A percentile compares a stretch with the other conserved stretches of the same genome.
Conservation (phyloP, 2,888 invertebrate genomes). For the Drosophila ezoana region DNA sequence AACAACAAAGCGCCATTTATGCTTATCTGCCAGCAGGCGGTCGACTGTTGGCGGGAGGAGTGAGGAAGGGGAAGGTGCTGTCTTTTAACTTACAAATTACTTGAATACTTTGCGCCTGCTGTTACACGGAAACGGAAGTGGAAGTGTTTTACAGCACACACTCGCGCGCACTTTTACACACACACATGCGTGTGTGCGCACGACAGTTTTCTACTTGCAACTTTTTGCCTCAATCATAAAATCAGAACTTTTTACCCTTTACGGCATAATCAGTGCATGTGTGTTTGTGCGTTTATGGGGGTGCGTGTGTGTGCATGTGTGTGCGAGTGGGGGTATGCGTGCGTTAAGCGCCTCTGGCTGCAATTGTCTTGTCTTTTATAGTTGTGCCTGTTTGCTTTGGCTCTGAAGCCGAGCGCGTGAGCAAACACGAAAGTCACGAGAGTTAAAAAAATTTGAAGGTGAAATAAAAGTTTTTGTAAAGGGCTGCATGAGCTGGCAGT, state of each 20-base stretch:
- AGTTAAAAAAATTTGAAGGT: conserved; percentile 6
- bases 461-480: not conserved
- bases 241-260: conserved; percentile 79
- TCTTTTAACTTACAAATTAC: conserved; percentile 72
- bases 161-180: conserved; percentile 1
- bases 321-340: conserved; percentile 8
- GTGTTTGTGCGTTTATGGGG: conserved; percentile 12
- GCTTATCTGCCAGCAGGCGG: conserved; percentile 74
- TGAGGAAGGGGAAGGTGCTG: conserved; percentile 4
- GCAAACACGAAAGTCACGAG: conserved; percentile 10
- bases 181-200: conserved; percentile 2
- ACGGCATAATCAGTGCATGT: conserved; percentile 71
- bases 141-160: conserved; percentile 68
- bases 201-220: conserved; percentile 48
- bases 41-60: not conserved
- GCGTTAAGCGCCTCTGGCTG: conserved; percentile 60
- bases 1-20: conserved; percentile 48
- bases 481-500: not conserved
- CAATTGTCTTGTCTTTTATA: conserved; percentile 77
- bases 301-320: conserved; percentile 7
- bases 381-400: conserved; percentile 51
- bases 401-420: conserved; percentile 44
- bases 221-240: conserved; percentile 74
- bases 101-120: conserved; percentile 75
- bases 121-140: conserved; percentile 63